Evolutionary conservation across 1,140 invertebrate species (phyloP).

Genomic region (Nebria ingens): DNA sequence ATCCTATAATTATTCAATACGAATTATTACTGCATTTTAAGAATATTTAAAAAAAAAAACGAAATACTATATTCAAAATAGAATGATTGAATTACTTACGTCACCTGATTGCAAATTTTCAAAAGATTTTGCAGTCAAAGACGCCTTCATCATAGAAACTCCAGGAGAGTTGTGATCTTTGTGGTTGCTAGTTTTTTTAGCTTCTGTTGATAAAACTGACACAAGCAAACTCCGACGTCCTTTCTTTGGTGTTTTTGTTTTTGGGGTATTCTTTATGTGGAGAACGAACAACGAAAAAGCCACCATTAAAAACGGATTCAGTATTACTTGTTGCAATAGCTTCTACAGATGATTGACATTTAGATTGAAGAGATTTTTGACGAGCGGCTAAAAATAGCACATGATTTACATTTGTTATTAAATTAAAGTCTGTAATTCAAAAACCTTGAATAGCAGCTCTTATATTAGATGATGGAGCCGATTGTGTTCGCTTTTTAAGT

Average conservation of each 20-base stretch:
- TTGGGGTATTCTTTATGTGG: conserved; percentile 8
- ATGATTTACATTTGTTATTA: background rate
- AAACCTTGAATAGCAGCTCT: conserved; percentile 5
- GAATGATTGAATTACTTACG: background rate
- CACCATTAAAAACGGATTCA: conserved; percentile 16
- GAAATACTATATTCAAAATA: background rate
- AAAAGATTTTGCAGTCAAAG: conserved; percentile 19
- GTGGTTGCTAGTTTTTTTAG: background rate
- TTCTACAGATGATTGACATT: background rate
- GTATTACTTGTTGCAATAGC: conserved; percentile 14
- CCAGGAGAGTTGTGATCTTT: conserved; percentile 15
- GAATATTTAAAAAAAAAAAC: background rate
- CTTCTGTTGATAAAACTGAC: conserved; percentile 11
- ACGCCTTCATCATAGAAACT: conserved; percentile 23
- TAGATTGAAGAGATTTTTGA: conserved; percentile 11
- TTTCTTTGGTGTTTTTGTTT: background rate
- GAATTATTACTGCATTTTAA: background rate
- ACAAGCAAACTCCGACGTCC: conserved; percentile 13
- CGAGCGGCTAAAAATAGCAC: conserved; percentile 8
- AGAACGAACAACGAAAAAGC: conserved; percentile 19
- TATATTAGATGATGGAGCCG: conserved; percentile 1
- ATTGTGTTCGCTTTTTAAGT: background rate
- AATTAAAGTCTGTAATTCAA: background rate
- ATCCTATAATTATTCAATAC: background rate
- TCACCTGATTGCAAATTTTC: conserved; percentile 12